These are phyloP conservation scores for Pteronotus mesoamericanus DNA, from an alignment of 2,797 vertebrate species.

Conservation along the genomic window DNA sequence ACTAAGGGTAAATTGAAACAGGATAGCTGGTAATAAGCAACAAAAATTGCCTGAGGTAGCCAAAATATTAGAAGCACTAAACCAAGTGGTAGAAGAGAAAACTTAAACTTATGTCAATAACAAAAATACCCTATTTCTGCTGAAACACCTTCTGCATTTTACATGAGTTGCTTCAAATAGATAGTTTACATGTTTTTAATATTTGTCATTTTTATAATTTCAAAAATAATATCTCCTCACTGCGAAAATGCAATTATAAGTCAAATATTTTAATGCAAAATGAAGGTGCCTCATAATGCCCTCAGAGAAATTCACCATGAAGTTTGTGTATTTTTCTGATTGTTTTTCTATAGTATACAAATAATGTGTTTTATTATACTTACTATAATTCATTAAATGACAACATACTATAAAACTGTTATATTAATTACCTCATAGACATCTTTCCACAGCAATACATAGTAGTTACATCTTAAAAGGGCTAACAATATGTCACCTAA, in stretches of 20 bases:
- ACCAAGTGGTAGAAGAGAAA: not conserved
- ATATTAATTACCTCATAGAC: not conserved
- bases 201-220: conserved; percentile 24
- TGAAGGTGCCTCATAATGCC: not conserved
- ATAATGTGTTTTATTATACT: not conserved
- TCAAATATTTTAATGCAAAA: conserved; percentile 4
- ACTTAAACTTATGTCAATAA: not conserved
- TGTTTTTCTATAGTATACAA: not conserved
- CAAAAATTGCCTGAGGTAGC: not conserved
- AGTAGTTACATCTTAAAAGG: not conserved
- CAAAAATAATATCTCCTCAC: not conserved
- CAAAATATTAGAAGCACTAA: not conserved
- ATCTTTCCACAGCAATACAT: not conserved
- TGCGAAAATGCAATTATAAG: conserved; percentile 13
- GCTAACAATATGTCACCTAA: not conserved
- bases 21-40: not conserved
- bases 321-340: not conserved
- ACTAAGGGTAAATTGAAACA: not conserved
- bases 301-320: not conserved
- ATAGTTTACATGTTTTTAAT: not conserved
- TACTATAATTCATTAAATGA: not conserved
- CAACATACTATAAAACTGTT: not conserved
- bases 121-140: not conserved
- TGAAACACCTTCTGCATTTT: not conserved
- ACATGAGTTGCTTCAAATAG: not conserved